A percentile compares a stretch with the other conserved stretches of the same genome.
Evolutionary conservation across 1,140 invertebrate species (phyloP).

Genomic region (Zelostemma sp.): DNA sequence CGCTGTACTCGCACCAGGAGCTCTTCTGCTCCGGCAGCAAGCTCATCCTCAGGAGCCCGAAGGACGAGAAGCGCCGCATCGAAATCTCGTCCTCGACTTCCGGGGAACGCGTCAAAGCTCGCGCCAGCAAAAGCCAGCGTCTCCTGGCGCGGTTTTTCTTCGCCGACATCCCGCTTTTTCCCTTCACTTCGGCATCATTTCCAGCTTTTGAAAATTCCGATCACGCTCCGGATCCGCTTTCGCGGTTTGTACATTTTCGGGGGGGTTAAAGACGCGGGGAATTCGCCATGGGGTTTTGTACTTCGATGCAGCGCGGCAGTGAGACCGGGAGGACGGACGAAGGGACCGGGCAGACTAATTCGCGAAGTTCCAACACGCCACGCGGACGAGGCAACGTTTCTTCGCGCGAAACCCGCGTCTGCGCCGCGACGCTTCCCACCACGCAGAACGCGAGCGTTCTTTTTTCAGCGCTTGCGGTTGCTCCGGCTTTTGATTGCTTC

Average conservation of each 20-base stretch:
- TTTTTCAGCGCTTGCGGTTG: constrained; percentile 4
- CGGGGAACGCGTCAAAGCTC: constrained; percentile 72
- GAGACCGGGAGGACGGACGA: constrained; percentile 55
- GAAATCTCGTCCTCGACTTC: constrained; percentile 69
- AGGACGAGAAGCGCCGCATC: constrained; percentile 72
- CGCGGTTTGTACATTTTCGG: too few species aligned
- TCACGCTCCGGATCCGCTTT: neutral
- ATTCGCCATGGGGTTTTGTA: neutral
- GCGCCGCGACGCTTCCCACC: constrained; percentile 42
- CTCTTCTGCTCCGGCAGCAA: constrained; percentile 49
- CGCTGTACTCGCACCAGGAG: constrained; percentile 71
- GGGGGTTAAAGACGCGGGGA: too few species aligned
- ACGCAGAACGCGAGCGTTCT: constrained; percentile 10
- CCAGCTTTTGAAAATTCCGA: neutral
- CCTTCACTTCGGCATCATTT: constrained; percentile 1
- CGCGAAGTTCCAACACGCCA: constrained; percentile 58
- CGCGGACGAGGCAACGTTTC: constrained; percentile 51
- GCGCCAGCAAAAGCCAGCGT: constrained; percentile 79
- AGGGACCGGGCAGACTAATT: constrained; percentile 59
- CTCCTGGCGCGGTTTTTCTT: constrained; percentile 70
- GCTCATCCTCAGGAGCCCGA: constrained; percentile 68
- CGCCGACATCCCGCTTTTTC: too few species aligned
- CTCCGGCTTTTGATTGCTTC: constrained; percentile 15
- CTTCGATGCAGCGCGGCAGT: constrained; percentile 2
- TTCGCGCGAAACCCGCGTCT: constrained; percentile 50